These are phyloP conservation scores for Sisor rabdophorus DNA, from an alignment of 2,113 vertebrate genomes.

Conservation along the genomic window DNA sequence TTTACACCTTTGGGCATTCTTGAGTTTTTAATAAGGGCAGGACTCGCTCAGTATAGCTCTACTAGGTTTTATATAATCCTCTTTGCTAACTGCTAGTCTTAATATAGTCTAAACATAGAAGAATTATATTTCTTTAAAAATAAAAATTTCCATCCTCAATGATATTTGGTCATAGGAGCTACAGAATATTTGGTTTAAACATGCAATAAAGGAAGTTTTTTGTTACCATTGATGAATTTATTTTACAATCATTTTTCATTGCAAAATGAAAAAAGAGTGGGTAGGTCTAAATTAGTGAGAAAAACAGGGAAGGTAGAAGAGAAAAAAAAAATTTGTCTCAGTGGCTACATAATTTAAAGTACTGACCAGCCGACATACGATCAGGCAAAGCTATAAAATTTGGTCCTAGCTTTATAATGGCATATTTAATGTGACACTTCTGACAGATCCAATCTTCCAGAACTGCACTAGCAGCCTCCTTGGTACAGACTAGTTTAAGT, in stretches of 20 bases:
- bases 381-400: slow-evolving; percentile 79
- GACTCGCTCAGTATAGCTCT: neutral
- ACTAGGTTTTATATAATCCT: neutral
- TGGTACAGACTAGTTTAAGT: slow-evolving; percentile 73
- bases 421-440: slow-evolving; percentile 85
- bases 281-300: slow-evolving; percentile 66
- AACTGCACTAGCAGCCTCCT: slow-evolving; percentile 63
- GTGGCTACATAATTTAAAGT: slow-evolving; percentile 76
- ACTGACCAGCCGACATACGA: slow-evolving; percentile 84
- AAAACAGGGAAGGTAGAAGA: slow-evolving; percentile 67
- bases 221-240: neutral
- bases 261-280: neutral
- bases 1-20: neutral
- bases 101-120: neutral
- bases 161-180: no score
- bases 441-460: slow-evolving; percentile 86
- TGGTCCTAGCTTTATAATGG: slow-evolving; percentile 83
- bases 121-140: neutral
- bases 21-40: neutral
- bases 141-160: neutral
- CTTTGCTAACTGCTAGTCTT: neutral
- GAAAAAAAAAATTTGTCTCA: slow-evolving; percentile 63
- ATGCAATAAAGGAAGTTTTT: no score
- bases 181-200: no score
- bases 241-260: slow-evolving; percentile 1